Conservation (phyloP, 2,797 vertebrate genomes). For the Serranus cabrilla region DNA sequence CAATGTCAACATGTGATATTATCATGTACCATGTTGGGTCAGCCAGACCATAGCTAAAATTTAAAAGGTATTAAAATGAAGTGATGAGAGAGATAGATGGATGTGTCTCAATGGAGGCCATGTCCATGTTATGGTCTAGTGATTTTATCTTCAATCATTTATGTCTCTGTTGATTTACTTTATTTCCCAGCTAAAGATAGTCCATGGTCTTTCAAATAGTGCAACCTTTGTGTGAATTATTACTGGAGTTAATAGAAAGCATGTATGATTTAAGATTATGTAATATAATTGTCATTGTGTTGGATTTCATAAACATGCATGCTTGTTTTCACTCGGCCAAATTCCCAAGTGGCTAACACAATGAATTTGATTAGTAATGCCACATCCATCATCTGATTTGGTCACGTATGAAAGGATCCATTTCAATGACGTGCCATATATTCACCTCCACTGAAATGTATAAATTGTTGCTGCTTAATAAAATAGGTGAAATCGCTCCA, state of each 20-base stretch:
- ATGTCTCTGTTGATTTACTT: slow-evolving; percentile 28
- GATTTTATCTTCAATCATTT: slow-evolving; percentile 51
- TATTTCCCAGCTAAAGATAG: neutral
- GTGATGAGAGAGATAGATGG: slow-evolving; percentile 50
- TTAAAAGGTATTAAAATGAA: slow-evolving; percentile 47
- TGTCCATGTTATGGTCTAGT: slow-evolving; percentile 40
- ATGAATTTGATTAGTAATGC: slow-evolving; percentile 77
- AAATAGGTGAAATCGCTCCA: slow-evolving; percentile 77
- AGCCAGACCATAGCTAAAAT: slow-evolving; percentile 11
- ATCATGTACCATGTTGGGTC: neutral
- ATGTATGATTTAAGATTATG: slow-evolving; percentile 47
- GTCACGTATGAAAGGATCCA: slow-evolving; percentile 62
- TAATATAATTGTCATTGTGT: slow-evolving; percentile 35
- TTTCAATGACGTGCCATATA: slow-evolving; percentile 51
- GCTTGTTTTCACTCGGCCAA: slow-evolving; percentile 37
- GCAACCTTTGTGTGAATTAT: neutral
- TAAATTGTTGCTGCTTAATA: slow-evolving; percentile 82
- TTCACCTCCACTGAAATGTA: slow-evolving; percentile 69
- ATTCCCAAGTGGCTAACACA: slow-evolving; percentile 68
- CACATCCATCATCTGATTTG: slow-evolving; percentile 75
- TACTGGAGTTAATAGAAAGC: slow-evolving; percentile 7
- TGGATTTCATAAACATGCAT: slow-evolving; percentile 42
- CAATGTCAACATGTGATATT: slow-evolving; percentile 22
- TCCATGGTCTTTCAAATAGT: neutral
- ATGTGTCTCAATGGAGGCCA: slow-evolving; percentile 37